Evolutionary conservation across 2,888 invertebrate species (phyloP).

Genomic region (Melikaiella ostensackeni): DNA sequence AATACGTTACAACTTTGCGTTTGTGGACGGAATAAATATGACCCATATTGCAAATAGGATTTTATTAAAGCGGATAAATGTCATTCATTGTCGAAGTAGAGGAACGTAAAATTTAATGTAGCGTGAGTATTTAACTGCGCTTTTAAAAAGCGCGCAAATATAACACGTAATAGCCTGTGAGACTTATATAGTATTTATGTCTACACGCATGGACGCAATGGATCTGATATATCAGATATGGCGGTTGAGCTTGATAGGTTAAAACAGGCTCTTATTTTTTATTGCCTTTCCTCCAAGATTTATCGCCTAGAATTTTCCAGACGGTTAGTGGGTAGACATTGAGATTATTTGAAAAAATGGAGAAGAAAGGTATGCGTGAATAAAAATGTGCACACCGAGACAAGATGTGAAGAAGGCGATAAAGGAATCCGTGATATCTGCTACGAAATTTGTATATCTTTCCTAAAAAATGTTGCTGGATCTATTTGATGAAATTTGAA

Average conservation of each 20-base stretch:
- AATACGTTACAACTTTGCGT: neutral
- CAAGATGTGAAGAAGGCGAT: neutral
- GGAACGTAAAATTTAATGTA: neutral
- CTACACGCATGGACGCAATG: neutral
- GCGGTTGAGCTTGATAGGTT: neutral
- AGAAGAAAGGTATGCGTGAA: neutral
- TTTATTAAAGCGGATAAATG: neutral
- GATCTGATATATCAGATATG: neutral
- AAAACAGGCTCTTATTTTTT: constrained; percentile 5
- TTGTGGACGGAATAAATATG: neutral
- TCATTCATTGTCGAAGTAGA: neutral
- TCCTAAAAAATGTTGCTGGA: neutral
- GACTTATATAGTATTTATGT: constrained; percentile 9
- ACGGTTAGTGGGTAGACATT: neutral
- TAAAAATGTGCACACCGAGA: neutral
- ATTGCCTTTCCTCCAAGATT: neutral
- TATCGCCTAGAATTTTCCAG: constrained; percentile 8
- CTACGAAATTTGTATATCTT: neutral
- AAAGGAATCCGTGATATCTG: neutral
- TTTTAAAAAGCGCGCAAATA: neutral
- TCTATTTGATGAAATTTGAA: neutral
- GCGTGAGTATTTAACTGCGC: neutral
- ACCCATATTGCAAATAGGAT: neutral
- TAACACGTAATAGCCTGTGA: constrained; percentile 6
- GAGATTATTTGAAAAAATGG: neutral